Base-by-base conservation (phyloP, 2,113 vertebrate genomes). In the Catharus bicknelli region DNA sequence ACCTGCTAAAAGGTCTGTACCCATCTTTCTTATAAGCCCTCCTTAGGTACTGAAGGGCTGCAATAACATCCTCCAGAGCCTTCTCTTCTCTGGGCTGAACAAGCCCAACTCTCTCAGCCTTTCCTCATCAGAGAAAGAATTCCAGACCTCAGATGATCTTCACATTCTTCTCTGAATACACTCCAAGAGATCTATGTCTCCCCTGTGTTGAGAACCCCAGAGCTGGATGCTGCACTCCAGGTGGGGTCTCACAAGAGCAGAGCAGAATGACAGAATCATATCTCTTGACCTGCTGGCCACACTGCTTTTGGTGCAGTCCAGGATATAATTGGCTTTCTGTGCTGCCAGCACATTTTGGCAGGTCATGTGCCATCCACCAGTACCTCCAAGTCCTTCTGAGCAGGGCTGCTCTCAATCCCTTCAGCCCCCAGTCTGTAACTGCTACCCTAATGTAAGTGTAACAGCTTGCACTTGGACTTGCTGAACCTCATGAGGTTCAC, bases 311-410 rank as follows among this genome's bases (percentile, higher is more conserved):
- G 30, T 19, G 23, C 27, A 43, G 48, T 32, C 43, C 40, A 68
- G 21, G 18, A 53, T 11, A 23, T 0, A 0, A 15, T 0, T 34
- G n/a, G 47, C 18, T 17, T 70, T 34, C 26, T 9, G 57, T n/a
- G 38, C 47, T 83, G 26, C 3, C 3, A 91, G 36, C 0, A 0
- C 16, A 43, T 38, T 38, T 12, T 57, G 36, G 5, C 1, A 1
- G 20, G 22, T 70, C 57, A 53, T 0, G 0, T 13, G 11, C 15
- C 40, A 82, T 11, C 25, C 45, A 54, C 27, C 10, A 48, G 10
- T 10, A 40, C 4, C 16, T 27, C 4, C 51, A 66, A 47, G 30
- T 43, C 27, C 8, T 70, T 57, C 43, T 62, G 1, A 0, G 2
- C 17, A 86, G 26, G 40, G 42, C 17, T 66, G 36, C 36, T 66